Evolutionary conservation across 2,888 invertebrate genomes (phyloP).

Genomic region (Branchellion lobata): DNA sequence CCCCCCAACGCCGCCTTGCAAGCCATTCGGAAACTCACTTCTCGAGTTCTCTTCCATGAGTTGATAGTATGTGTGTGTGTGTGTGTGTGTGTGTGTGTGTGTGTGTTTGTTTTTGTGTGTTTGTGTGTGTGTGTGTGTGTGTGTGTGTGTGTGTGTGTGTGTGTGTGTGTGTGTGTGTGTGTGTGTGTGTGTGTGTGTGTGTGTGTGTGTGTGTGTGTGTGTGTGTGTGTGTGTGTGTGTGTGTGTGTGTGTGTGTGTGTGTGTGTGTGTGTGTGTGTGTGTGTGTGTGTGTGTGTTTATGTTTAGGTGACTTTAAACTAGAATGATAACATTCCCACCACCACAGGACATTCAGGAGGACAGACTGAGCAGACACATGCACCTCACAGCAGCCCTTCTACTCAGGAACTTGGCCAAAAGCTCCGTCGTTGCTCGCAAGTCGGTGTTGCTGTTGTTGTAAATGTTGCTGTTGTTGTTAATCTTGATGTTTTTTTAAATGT

Average conservation of each 20-base stretch:
- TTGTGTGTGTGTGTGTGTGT: no score
- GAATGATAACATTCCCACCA: no score
- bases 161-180: conserved; percentile 38
- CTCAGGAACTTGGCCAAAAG: conserved; percentile 94
- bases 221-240: no score
- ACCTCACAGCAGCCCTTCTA: conserved; percentile 92
- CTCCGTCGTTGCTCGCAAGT: conserved; percentile 80
- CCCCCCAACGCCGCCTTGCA: conserved; percentile 93
- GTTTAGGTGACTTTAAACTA: no score
- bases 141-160: conserved; percentile 24
- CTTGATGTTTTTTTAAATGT: neutral
- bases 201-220: no score
- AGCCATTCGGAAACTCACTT: conserved; percentile 91
- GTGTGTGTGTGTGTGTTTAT: no score
- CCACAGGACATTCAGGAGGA: conserved; percentile 99
- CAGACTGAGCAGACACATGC: conserved; percentile 96
- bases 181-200: no score
- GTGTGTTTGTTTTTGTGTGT: conserved; percentile 39
- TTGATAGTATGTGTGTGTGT: conserved; percentile 52
- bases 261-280: no score
- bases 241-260: no score
- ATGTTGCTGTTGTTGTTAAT: neutral
- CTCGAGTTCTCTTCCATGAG: conserved; percentile 63
- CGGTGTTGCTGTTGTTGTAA: conserved; percentile 55
- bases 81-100: conserved; percentile 30